A percentile compares a stretch with the other conserved stretches of the same genome.
phyloP scores from a whole-genome alignment of 1,140 invertebrate genomes.

The Hirudo medicinalis region DNA sequence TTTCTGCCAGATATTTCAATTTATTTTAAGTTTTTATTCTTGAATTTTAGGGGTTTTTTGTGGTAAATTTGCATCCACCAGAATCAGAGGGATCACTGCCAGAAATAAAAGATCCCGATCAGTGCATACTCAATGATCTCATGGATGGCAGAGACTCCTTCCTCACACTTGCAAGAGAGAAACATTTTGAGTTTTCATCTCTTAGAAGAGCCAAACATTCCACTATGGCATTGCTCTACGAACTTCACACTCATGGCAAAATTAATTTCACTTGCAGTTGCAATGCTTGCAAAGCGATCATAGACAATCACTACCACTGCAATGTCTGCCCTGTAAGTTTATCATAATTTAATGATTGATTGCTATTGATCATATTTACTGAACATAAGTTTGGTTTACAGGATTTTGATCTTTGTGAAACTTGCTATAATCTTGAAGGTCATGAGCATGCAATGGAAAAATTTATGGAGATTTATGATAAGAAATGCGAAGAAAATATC shows the following conservation, averaged over 20 bases:
- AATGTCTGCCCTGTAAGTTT: slow-evolving; percentile 75
- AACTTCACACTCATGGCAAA: slow-evolving; percentile 86
- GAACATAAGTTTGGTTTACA: slow-evolving; percentile 30
- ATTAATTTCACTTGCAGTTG: slow-evolving; percentile 97
- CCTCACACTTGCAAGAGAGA: slow-evolving; percentile 91
- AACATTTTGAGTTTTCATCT: slow-evolving; percentile 97
- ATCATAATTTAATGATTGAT: neutral
- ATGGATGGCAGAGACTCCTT: slow-evolving; percentile 99
- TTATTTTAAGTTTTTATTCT: neutral
- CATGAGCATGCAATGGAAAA: slow-evolving; percentile 96
- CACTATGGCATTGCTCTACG: slow-evolving; percentile 91
- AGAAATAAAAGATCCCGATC: slow-evolving; percentile 72
- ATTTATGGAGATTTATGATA: slow-evolving; percentile 84
- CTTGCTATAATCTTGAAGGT: slow-evolving; percentile 82
- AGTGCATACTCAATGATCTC: slow-evolving; percentile 82
- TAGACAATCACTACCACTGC: slow-evolving; percentile 93
- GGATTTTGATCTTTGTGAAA: slow-evolving; percentile 93
- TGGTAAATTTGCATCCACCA: slow-evolving; percentile 80
- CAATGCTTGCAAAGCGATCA: slow-evolving; percentile 86
- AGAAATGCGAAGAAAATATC: slow-evolving; percentile 46
- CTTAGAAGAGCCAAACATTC: slow-evolving; percentile 86
- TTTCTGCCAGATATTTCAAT: neutral
- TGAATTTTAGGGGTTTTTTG: slow-evolving; percentile 66
- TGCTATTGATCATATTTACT: neutral
- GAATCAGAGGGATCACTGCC: slow-evolving; percentile 78